A percentile compares a stretch with the other conserved stretches of the same genome.
These are phyloP conservation scores for Phenganax stokvisi DNA, from an alignment of 92 coral and sea anemone genomes.

Conservation along the genomic window DNA sequence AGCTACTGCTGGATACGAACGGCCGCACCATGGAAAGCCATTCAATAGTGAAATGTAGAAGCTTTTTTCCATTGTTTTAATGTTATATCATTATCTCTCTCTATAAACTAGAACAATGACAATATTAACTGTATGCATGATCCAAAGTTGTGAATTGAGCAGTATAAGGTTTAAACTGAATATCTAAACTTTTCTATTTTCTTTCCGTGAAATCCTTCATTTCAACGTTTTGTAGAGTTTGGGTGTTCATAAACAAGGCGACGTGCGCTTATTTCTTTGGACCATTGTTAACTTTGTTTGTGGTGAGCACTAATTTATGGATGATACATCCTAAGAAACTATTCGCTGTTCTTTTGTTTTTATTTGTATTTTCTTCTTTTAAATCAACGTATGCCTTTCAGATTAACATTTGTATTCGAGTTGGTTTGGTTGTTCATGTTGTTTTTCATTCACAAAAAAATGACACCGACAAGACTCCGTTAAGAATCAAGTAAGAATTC, in stretches of 20 bases:
- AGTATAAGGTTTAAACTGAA: neutral
- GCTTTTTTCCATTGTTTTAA: neutral
- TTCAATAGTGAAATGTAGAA: slow-evolving; percentile 18
- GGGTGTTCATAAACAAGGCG: slow-evolving; percentile 24
- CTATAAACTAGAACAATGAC: neutral
- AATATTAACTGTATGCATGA: too few species aligned
- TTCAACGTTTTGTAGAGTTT: slow-evolving; percentile 9
- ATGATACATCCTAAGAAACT: neutral
- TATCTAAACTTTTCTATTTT: neutral
- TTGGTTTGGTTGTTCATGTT: neutral
- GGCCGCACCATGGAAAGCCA: slow-evolving; percentile 29
- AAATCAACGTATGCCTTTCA: neutral
- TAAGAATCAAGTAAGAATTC: slow-evolving; percentile 2
- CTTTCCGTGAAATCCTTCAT: neutral
- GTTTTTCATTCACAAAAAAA: neutral
- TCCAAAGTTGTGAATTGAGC: neutral
- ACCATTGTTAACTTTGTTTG: slow-evolving; percentile 10
- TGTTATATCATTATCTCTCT: neutral
- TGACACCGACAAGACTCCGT: slow-evolving; percentile 12
- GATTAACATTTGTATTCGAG: slow-evolving; percentile 8
- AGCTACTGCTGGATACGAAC: slow-evolving; percentile 12
- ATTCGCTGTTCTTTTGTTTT: neutral
- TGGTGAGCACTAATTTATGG: neutral
- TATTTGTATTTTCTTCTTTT: neutral
- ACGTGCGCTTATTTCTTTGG: slow-evolving; percentile 14